Evolutionary conservation across 2,113 vertebrate genomes (phyloP).

Genomic region (Sakesphorus luctuosus): DNA sequence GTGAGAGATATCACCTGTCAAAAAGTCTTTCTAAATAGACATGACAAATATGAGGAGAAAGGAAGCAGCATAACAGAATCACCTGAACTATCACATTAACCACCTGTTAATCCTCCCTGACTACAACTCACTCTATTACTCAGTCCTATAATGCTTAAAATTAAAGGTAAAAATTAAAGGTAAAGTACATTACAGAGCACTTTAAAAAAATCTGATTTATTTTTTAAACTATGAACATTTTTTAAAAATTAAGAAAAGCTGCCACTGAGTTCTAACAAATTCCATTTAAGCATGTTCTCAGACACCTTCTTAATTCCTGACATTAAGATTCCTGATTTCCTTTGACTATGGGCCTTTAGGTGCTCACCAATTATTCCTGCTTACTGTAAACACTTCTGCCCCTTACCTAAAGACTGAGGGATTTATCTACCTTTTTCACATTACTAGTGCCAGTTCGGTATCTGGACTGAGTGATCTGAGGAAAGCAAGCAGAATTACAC

Average conservation of each 20-base stretch:
- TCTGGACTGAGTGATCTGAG: neutral
- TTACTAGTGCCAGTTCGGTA: neutral
- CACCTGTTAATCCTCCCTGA: neutral
- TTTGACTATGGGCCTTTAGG: neutral
- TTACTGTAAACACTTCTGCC: neutral
- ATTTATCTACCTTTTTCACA: neutral
- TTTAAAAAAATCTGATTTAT: neutral
- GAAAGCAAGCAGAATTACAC: neutral
- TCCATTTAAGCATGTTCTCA: neutral
- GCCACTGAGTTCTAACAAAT: neutral
- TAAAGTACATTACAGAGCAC: neutral
- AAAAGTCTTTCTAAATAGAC: neutral
- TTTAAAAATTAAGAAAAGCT: neutral
- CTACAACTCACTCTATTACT: neutral
- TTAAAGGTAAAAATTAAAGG: neutral
- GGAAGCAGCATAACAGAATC: neutral
- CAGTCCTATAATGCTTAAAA: neutral
- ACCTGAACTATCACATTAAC: neutral
- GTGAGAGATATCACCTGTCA: neutral
- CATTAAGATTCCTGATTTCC: neutral
- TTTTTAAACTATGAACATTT: neutral
- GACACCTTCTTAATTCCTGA: neutral
- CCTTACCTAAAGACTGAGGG: neutral
- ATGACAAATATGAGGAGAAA: neutral
- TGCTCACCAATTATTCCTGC: neutral